Percentiles rank a stretch among this genome's conserved stretches.
Evolutionary conservation across 2,888 invertebrate species (phyloP).

Genomic region (Lepidocyrtinus sp.): DNA sequence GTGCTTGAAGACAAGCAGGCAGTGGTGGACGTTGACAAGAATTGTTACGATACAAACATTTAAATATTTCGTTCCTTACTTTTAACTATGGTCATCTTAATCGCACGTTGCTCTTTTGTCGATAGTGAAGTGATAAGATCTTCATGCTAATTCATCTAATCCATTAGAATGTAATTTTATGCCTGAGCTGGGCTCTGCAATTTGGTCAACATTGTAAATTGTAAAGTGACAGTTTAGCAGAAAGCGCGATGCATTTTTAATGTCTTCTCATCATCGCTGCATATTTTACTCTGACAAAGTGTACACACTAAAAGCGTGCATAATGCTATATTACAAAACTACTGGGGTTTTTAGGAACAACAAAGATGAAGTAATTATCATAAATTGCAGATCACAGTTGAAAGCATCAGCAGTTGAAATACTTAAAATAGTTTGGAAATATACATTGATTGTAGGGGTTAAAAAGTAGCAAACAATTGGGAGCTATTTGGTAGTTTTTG

Average conservation of each 20-base stretch:
- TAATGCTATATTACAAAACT: no score
- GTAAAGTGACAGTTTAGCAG: neutral
- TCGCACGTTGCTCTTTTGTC: slow-evolving; percentile 6
- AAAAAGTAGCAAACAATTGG: slow-evolving; percentile 1
- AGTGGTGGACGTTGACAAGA: neutral
- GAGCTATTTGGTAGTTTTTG: no score
- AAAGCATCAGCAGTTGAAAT: no score
- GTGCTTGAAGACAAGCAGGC: neutral
- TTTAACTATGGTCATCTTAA: neutral
- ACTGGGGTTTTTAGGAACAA: no score
- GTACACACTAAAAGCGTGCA: no score
- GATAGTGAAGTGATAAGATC: neutral
- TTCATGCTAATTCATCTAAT: slow-evolving; percentile 1
- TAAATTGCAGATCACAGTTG: slow-evolving; percentile 39
- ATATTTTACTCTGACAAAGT: no score
- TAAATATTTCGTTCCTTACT: neutral
- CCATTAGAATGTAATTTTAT: neutral
- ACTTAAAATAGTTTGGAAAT: no score
- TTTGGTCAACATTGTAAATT: neutral
- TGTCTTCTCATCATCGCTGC: no score
- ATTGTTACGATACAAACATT: no score
- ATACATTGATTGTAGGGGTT: no score
- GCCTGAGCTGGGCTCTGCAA: neutral
- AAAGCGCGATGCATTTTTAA: neutral
- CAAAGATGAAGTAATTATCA: slow-evolving; percentile 36